Evolutionary conservation across 2,797 vertebrate species (phyloP).

Genomic region (Helostoma temminkii): DNA sequence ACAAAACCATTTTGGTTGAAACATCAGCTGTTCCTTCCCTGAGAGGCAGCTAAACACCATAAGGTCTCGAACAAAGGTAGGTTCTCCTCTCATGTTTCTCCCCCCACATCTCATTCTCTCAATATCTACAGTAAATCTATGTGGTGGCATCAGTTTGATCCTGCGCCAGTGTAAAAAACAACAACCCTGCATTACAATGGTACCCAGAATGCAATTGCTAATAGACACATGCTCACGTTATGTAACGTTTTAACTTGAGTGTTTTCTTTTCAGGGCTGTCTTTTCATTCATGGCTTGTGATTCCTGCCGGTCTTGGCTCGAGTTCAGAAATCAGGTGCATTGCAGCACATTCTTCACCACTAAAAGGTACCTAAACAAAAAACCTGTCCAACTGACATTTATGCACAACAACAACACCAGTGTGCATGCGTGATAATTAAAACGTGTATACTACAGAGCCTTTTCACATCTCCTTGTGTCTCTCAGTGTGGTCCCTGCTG

Average conservation of each 20-base stretch:
- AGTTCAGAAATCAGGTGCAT: constrained; percentile 56
- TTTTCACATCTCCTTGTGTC: constrained; percentile 62
- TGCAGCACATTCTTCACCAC: constrained; percentile 53
- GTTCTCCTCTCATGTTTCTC: constrained; percentile 1
- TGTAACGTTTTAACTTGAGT: neutral
- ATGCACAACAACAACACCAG: constrained; percentile 54
- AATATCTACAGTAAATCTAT: neutral
- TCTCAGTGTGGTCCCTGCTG: constrained; percentile 44
- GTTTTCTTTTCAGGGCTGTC: constrained; percentile 6
- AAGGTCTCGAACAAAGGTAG: neutral
- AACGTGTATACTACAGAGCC: constrained; percentile 46
- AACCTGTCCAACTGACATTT: constrained; percentile 68
- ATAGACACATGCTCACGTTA: neutral
- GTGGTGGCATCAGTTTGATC: neutral
- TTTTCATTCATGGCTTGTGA: neutral
- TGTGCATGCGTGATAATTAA: constrained; percentile 72
- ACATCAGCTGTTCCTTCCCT: constrained; percentile 8
- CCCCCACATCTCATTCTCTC: neutral
- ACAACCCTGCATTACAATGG: neutral
- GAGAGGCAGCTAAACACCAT: neutral
- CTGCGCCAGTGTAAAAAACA: neutral
- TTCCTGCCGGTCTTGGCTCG: constrained; percentile 44
- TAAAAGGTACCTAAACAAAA: constrained; percentile 35
- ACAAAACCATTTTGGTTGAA: neutral
- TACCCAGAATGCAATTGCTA: neutral